Percentiles rank a stretch among this genome's conserved stretches.
phyloP scores from a whole-genome alignment of 2,113 vertebrate species.

The Caranx ignobilis region DNA sequence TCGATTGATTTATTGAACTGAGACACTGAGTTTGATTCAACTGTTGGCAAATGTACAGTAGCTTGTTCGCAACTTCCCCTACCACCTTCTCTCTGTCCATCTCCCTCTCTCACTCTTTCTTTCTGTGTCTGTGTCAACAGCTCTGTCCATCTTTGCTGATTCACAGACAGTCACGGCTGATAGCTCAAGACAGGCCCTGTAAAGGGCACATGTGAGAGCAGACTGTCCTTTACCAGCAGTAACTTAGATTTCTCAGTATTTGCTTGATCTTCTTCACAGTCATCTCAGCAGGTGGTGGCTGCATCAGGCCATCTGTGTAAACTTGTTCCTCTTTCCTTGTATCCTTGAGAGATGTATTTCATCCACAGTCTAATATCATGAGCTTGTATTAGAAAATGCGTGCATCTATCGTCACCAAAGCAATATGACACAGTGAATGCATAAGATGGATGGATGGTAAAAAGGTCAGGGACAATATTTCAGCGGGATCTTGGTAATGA shows the following conservation, averaged over 20 bases:
- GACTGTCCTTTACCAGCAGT: conserved; percentile 13
- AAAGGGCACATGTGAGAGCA: conserved; percentile 23
- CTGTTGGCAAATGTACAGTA: conserved; percentile 39
- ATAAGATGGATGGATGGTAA: neutral
- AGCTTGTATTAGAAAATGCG: neutral
- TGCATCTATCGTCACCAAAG: neutral
- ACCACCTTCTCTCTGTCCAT: neutral
- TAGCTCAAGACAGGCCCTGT: conserved; percentile 31
- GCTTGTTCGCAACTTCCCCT: conserved; percentile 19
- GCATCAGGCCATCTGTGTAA: conserved; percentile 51
- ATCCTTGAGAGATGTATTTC: neutral
- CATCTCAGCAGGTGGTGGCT: conserved; percentile 33
- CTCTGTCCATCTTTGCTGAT: conserved; percentile 40
- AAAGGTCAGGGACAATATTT: conserved; percentile 9
- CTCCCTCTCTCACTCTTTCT: neutral
- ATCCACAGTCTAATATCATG: neutral
- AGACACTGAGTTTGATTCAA: conserved; percentile 53
- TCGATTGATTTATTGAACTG: conserved; percentile 55
- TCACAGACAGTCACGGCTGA: conserved; percentile 51
- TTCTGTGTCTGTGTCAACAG: neutral
- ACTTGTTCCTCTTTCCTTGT: conserved; percentile 7
- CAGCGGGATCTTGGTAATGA: neutral
- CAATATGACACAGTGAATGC: neutral
- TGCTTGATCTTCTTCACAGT: conserved; percentile 29
- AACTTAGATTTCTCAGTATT: conserved; percentile 14